phyloP scores from a whole-genome alignment of 2,888 invertebrate species.

The Enchytraeus crypticus region DNA sequence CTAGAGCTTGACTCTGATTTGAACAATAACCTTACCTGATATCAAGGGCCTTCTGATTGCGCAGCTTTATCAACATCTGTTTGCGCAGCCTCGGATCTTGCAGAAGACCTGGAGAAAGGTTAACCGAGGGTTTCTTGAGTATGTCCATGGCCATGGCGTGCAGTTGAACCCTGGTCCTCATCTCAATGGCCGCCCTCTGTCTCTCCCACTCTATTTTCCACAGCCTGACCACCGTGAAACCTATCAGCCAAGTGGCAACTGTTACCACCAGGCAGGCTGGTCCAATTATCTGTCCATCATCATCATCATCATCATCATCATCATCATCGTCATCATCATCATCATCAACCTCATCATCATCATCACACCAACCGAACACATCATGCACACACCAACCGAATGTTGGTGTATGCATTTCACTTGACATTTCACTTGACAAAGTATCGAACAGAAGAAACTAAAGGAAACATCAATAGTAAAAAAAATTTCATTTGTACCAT shows the following conservation, averaged over 20 bases:
- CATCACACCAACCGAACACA: too few species aligned
- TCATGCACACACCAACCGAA: too few species aligned
- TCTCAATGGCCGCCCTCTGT: conserved; percentile 26
- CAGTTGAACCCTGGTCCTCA: conserved; percentile 29
- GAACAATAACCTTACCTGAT: too few species aligned
- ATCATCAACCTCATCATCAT: conserved; percentile 35
- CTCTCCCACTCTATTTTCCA: conserved; percentile 27
- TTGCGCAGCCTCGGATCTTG: conserved; percentile 25
- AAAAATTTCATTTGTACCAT: too few species aligned
- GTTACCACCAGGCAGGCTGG: conserved; percentile 28
- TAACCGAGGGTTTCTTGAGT: conserved; percentile 26
- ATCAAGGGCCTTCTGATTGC: conserved; percentile 26
- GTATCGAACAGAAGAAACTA: too few species aligned
- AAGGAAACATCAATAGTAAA: too few species aligned
- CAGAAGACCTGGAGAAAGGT: conserved; percentile 23
- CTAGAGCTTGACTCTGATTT: too few species aligned
- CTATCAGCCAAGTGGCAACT: conserved; percentile 27
- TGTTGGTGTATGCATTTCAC: too few species aligned
- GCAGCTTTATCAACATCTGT: conserved; percentile 27
- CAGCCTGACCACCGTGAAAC: conserved; percentile 25
- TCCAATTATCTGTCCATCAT: conserved; percentile 22
- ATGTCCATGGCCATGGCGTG: conserved; percentile 31
- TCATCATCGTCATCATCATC: background rate
- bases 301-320: background rate
- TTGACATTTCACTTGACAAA: too few species aligned